These are phyloP conservation scores for Siniperca obscura DNA, from an alignment of 2,797 vertebrate species.

Conservation along the genomic window DNA sequence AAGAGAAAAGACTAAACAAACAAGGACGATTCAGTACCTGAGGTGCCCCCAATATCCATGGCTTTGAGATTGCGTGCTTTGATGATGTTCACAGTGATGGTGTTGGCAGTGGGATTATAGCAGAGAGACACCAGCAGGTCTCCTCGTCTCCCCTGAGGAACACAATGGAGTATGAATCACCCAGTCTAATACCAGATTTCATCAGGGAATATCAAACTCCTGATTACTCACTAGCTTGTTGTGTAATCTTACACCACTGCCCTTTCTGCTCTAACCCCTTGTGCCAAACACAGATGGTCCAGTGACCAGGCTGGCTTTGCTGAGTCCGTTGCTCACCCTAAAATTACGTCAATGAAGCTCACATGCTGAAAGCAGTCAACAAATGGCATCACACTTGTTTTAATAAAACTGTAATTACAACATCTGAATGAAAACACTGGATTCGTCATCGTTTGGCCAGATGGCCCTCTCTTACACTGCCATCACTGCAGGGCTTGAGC, in stretches of 20 bases:
- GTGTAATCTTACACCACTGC: constrained; percentile 62
- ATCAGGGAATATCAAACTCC: constrained; percentile 63
- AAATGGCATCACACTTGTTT: constrained; percentile 28
- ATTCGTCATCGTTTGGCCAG: neutral
- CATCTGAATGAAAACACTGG: constrained; percentile 29
- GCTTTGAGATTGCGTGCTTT: constrained; percentile 99
- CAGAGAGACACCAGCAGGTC: constrained; percentile 91
- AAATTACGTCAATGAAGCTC: constrained; percentile 36
- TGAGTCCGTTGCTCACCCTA: constrained; percentile 35
- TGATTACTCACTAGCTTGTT: constrained; percentile 57
- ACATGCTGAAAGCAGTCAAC: constrained; percentile 36
- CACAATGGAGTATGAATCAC: constrained; percentile 58
- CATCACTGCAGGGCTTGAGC: constrained; percentile 98
- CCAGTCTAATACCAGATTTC: constrained; percentile 61
- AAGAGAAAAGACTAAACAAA: constrained; percentile 50
- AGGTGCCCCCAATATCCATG: constrained; percentile 99
- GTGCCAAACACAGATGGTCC: constrained; percentile 58
- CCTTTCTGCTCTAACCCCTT: constrained; percentile 57
- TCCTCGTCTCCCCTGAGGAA: constrained; percentile 89
- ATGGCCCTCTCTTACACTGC: constrained; percentile 90
- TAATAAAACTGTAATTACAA: constrained; percentile 20
- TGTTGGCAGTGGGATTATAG: constrained; percentile 98
- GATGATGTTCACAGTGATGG: constrained; percentile 98
- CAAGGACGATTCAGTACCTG: constrained; percentile 85
- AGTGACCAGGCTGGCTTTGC: constrained; percentile 39